Conservation (phyloP, 2,113 vertebrate species). For the Naja naja region DNA sequence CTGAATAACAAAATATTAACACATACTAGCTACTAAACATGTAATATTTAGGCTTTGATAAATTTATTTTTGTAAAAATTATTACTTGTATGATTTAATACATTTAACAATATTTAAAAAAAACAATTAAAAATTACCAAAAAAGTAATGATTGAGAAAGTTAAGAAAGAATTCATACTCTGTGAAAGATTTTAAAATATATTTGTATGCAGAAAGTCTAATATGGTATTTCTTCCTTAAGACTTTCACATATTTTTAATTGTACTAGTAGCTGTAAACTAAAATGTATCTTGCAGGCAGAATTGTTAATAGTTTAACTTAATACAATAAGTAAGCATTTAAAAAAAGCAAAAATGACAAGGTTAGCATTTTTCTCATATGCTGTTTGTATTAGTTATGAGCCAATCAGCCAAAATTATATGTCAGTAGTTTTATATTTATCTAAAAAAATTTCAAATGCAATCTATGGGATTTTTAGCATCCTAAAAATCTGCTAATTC, state of each 20-base stretch:
- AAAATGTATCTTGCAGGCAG: constrained; percentile 55
- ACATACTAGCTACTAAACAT: neutral
- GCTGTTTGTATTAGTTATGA: constrained; percentile 22
- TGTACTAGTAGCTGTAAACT: neutral
- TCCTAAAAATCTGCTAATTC: constrained; percentile 38
- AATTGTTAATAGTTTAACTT: constrained; percentile 57
- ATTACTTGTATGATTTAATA: neutral
- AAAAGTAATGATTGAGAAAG: constrained; percentile 3
- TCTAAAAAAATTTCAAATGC: constrained; percentile 37
- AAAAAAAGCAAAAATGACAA: constrained; percentile 73
- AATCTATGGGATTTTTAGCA: constrained; percentile 20
- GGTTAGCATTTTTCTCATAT: constrained; percentile 83
- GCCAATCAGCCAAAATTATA: constrained; percentile 22
- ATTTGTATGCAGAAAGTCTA: neutral
- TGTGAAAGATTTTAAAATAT: neutral
- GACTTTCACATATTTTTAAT: constrained; percentile 33
- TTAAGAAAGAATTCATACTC: neutral
- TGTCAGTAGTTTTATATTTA: constrained; percentile 26
- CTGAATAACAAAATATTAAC: neutral
- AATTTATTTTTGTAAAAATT: neutral
- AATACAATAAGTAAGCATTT: constrained; percentile 55
- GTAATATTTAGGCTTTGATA: neutral
- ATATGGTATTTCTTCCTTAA: neutral
- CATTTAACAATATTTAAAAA: neutral
- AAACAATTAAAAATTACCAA: neutral